Percentiles rank a stretch among this genome's conserved stretches.
phyloP scores from a whole-genome alignment of 2,113 vertebrate species.

The Phoenicopterus ruber region DNA sequence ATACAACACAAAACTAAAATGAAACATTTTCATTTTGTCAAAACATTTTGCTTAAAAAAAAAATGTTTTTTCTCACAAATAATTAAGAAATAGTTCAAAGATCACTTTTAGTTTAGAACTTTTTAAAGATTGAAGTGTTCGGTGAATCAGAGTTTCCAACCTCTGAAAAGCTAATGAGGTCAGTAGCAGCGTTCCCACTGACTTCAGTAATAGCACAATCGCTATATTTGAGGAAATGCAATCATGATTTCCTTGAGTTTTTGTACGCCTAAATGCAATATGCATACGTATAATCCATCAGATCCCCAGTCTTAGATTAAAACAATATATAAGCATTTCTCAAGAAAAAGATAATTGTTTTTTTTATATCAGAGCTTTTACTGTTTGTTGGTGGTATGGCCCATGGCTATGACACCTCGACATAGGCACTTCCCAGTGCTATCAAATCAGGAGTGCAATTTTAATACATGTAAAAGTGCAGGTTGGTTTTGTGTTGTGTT shows the following conservation, averaged over 20 bases:
- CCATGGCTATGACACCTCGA: neutral
- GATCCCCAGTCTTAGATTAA: neutral
- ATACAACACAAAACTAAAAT: neutral
- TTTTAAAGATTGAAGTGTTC: neutral
- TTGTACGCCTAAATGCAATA: neutral
- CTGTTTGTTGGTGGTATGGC: neutral
- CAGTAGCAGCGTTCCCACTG: neutral
- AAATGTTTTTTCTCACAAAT: neutral
- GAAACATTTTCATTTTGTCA: neutral
- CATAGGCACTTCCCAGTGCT: neutral
- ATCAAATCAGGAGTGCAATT: constrained; percentile 20
- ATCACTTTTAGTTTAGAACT: neutral
- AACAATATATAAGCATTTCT: neutral
- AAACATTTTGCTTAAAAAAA: neutral
- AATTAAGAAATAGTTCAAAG: neutral
- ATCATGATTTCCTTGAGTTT: neutral
- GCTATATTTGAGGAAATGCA: neutral
- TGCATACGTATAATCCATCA: neutral
- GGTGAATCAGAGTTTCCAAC: neutral
- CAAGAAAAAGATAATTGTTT: neutral
- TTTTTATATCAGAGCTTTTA: neutral
- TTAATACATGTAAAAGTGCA: constrained; percentile 25
- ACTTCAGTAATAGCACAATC: neutral
- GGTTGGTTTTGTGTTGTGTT: neutral
- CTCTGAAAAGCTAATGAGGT: neutral